Percentiles rank a stretch among this genome's conserved stretches.
Evolutionary conservation across 2,113 vertebrate genomes (phyloP).

Genomic region (Struthio camelus): DNA sequence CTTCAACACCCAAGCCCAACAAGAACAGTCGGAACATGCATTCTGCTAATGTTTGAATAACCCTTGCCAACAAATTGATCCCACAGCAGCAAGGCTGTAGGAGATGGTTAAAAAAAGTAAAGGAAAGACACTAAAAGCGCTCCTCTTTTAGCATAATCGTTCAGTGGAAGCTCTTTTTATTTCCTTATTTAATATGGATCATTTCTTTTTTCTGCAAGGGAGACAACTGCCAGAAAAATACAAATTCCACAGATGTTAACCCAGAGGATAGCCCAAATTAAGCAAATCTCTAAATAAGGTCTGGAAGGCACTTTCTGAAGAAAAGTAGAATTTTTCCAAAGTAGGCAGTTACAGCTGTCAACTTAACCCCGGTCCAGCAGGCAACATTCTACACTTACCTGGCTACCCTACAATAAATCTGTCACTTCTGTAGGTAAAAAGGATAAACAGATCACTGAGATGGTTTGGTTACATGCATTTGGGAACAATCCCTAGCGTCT

Average conservation of each 20-base stretch:
- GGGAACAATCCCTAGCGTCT: not conserved
- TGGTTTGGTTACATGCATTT: not conserved
- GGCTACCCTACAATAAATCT: not conserved
- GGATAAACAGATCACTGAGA: not conserved
- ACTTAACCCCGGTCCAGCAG: not conserved
- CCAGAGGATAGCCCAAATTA: conserved; percentile 60
- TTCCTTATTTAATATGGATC: conserved; percentile 5
- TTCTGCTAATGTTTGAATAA: conserved; percentile 77
- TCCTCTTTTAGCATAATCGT: not conserved
- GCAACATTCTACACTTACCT: not conserved
- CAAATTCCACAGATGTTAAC: conserved; percentile 65
- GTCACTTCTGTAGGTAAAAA: not conserved
- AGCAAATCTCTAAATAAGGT: conserved; percentile 67
- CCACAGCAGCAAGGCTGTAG: conserved; percentile 45
- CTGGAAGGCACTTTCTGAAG: conserved; percentile 38
- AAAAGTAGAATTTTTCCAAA: conserved; percentile 15
- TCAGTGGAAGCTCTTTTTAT: not conserved
- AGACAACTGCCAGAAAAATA: conserved; percentile 47
- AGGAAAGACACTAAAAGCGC: not conserved
- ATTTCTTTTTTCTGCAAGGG: not conserved
- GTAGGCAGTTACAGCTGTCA: not conserved
- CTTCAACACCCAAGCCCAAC: conserved; percentile 64
- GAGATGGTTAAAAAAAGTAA: conserved; percentile 21
- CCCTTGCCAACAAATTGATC: conserved; percentile 77
- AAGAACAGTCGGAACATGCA: conserved; percentile 64